Percentiles rank a stretch among this genome's conserved stretches.
Evolutionary conservation across 2,113 vertebrate species (phyloP).

Genomic region (Dicaeum eximium): DNA sequence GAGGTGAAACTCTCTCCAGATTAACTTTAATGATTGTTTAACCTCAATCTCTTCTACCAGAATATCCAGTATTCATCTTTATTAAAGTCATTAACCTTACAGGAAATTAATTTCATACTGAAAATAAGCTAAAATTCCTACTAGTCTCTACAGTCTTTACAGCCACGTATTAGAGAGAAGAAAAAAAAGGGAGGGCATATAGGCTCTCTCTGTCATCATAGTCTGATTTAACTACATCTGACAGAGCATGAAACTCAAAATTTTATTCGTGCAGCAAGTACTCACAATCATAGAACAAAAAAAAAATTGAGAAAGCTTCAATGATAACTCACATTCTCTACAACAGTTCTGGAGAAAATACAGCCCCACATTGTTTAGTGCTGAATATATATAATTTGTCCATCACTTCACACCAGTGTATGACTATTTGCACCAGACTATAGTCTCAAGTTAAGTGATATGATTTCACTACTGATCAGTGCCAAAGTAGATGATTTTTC

Average conservation of each 20-base stretch:
- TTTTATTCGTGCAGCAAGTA: neutral
- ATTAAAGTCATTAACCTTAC: neutral
- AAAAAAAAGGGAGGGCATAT: neutral
- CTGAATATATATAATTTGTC: neutral
- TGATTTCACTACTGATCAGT: neutral
- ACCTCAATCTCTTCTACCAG: neutral
- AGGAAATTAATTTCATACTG: neutral
- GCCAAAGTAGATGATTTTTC: neutral
- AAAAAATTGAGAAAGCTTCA: neutral
- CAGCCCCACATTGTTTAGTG: neutral
- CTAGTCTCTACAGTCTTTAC: neutral
- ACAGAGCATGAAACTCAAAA: neutral
- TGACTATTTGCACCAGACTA: neutral
- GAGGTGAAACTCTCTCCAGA: neutral
- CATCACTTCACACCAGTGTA: neutral
- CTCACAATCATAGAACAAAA: neutral
- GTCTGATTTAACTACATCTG: neutral
- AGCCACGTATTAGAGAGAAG: neutral
- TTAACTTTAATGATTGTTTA: neutral
- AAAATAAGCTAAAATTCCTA: neutral
- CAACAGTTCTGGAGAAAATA: neutral
- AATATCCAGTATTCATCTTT: neutral
- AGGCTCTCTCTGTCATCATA: neutral
- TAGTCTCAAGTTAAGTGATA: neutral
- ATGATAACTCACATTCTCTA: neutral